A percentile compares a stretch with the other conserved stretches of the same genome.
Conservation (phyloP, 2,888 invertebrate species). For the Dynastes grantii region DNA sequence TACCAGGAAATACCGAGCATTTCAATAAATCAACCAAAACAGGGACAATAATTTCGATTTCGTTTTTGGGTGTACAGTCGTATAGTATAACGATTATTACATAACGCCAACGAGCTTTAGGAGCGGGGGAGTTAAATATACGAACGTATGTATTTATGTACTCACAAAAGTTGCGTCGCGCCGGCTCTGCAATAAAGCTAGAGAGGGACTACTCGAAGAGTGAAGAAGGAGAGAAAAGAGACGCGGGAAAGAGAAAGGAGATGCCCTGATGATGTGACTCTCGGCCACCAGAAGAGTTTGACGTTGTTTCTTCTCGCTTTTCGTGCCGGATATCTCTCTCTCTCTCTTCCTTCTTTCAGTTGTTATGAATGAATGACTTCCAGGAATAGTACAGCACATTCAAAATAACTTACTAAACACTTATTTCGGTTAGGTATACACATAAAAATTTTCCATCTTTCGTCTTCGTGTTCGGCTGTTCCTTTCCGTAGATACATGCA, state of each 20-base stretch:
- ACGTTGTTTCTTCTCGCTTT: conserved; percentile 26
- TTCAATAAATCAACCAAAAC: too few relatives aligned
- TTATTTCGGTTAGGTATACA: conserved; percentile 28
- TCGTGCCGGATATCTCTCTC: conserved; percentile 50
- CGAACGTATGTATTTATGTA: not conserved
- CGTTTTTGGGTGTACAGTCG: not conserved
- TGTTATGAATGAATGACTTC: conserved; percentile 63
- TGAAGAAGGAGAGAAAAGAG: too few relatives aligned
- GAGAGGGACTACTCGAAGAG: too few relatives aligned
- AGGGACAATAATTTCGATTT: too few relatives aligned
- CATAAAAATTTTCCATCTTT: conserved; percentile 37
- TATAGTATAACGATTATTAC: too few relatives aligned
- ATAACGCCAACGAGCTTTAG: too few relatives aligned
- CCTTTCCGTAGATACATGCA: not conserved
- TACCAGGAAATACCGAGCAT: too few relatives aligned
- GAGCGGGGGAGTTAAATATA: not conserved
- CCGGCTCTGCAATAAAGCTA: not conserved
- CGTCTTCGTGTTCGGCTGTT: not conserved
- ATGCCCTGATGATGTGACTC: conserved; percentile 1
- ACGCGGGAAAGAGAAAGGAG: too few relatives aligned
- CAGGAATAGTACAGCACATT: conserved; percentile 60
- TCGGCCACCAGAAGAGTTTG: not conserved
- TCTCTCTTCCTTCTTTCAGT: conserved; percentile 56
- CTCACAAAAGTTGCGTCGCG: not conserved
- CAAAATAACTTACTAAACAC: conserved; percentile 55